These are phyloP conservation scores for Cosmia trapezina DNA, from an alignment of 2,888 invertebrate genomes.

Conservation along the genomic window DNA sequence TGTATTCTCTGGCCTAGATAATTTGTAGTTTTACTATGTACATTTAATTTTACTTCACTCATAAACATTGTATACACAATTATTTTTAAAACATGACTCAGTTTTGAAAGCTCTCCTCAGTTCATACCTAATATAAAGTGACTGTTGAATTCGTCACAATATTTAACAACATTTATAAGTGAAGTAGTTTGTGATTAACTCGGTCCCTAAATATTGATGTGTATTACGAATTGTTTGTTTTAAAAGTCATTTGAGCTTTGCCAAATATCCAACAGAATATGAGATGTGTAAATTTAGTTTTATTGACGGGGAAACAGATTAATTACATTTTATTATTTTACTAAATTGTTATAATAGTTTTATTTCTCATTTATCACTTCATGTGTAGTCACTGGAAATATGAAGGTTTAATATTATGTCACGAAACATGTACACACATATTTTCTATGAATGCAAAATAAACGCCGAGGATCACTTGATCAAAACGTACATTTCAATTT, in stretches of 20 bases:
- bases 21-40: slow-evolving; percentile 67
- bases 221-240: slow-evolving; percentile 41
- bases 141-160: slow-evolving; percentile 48
- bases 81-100: slow-evolving; percentile 51
- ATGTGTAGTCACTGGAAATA: slow-evolving; percentile 31
- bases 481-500: slow-evolving; percentile 29
- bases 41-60: slow-evolving; percentile 63
- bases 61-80: slow-evolving; percentile 54
- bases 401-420: slow-evolving; percentile 12
- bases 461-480: slow-evolving; percentile 50
- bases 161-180: slow-evolving; percentile 59
- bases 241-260: slow-evolving; percentile 40
- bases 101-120: slow-evolving; percentile 40
- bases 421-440: slow-evolving; percentile 16
- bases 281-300: slow-evolving; percentile 39
- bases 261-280: slow-evolving; percentile 43
- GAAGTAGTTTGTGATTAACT: slow-evolving; percentile 48
- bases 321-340: slow-evolving; percentile 18
- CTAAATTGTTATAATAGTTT: slow-evolving; percentile 12
- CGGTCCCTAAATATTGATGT: slow-evolving; percentile 65
- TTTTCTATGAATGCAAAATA: slow-evolving; percentile 38
- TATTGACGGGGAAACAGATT: slow-evolving; percentile 45
- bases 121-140: slow-evolving; percentile 57
- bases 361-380: slow-evolving; percentile 32
- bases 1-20: slow-evolving; percentile 63